Base-by-base conservation (phyloP, 2,797 vertebrate species). In the Ataeniobius toweri region DNA sequence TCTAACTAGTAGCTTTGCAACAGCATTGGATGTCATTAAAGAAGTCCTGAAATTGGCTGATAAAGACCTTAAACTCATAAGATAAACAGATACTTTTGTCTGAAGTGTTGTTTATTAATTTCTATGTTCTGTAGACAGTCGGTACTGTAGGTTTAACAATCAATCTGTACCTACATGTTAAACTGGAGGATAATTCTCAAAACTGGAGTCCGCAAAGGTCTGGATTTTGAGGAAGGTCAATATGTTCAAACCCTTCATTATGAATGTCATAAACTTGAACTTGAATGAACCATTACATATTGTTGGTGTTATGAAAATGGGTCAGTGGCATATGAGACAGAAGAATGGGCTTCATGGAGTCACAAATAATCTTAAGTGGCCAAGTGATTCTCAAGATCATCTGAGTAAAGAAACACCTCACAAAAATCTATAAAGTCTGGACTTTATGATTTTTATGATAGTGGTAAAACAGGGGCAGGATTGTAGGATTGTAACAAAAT, bases 301-400 rank as follows among this genome's bases (percentile, higher is more conserved):
- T 46, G 56, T 55, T 53, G 59, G 73, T 75, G 77, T 72, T 80
- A 70, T 58, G 55, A 71, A 84, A 86, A 83, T 46, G 55, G 77
- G 70, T 78, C 44, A 36, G 73, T 20, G 20, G 55, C 16, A 61
- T 79, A 71, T 50, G 50, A 80, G 75, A 75, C 56, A 56, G 74
- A 86, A 48, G 53, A 76, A 82, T 78, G 72, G 13, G 74, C 61
- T 83, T 77, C 74, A 80, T 85, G 81, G 78, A 84, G 65, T 71
- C 73, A 80, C 65, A 77, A 51, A 69, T 61, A 63, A 77, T 82
- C 50, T 58, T 73, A 82, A 87, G 80, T 67, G 68, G 48, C 26
- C 79, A 1, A 28, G 46, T 55, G 71, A 71, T 59, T 28, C 55
- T 61, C 16, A 20, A 48, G 44, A 63, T 74, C n/a, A 26, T 20